phyloP scores from a whole-genome alignment of 2,888 invertebrate genomes.

The Camptogramma bilineatum region DNA sequence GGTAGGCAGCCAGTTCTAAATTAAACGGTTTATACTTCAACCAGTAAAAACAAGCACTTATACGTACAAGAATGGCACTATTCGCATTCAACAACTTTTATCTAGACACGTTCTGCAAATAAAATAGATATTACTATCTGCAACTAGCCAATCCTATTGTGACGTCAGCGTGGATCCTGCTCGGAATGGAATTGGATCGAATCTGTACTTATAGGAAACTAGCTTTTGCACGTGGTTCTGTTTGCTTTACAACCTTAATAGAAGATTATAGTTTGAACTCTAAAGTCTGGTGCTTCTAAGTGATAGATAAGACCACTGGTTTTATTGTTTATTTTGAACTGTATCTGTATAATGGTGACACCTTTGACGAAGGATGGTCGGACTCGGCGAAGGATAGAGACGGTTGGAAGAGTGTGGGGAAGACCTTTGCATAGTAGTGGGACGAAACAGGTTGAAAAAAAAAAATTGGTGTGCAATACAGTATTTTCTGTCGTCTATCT shows the following conservation, averaged over 20 bases:
- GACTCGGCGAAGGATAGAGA: too few species aligned
- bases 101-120: conserved; percentile 24
- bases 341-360: too few species aligned
- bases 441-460: too few species aligned
- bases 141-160: conserved; percentile 39
- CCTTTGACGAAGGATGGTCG: too few species aligned
- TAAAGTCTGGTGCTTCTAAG: too few species aligned
- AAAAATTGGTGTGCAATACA: too few species aligned
- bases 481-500: too few species aligned
- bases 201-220: conserved; percentile 26
- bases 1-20: neutral
- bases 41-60: neutral
- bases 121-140: conserved; percentile 35
- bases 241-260: neutral
- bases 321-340: too few species aligned
- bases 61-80: conserved; percentile 1
- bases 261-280: too few species aligned
- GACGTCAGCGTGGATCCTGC: conserved; percentile 39
- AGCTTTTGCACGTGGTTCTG: neutral
- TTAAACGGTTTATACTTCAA: neutral
- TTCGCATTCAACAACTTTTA: conserved; percentile 21
- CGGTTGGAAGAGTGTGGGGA: too few species aligned
- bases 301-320: too few species aligned
- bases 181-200: conserved; percentile 43
- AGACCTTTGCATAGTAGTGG: too few species aligned